Percentiles rank a stretch among this genome's conserved stretches.
These are phyloP conservation scores for Donacobius atricapilla DNA, from an alignment of 2,113 vertebrate genomes.

Conservation along the genomic window DNA sequence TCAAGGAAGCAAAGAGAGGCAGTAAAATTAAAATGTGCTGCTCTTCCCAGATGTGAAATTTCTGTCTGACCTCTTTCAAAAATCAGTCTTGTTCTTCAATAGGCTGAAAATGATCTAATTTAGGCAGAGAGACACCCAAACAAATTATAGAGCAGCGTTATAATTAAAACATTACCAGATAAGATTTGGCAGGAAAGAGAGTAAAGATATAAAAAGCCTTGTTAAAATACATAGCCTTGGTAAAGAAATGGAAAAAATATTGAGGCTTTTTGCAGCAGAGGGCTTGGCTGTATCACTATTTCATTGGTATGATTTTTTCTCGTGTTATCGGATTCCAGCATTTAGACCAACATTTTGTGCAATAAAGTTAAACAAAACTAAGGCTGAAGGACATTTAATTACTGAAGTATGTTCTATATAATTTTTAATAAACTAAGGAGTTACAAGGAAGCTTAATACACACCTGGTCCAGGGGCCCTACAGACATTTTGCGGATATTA, in stretches of 20 bases:
- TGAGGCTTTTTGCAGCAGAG: background rate
- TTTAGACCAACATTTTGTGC: background rate
- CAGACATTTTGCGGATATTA: conserved; percentile 90
- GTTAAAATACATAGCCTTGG: background rate
- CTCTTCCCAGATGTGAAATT: background rate
- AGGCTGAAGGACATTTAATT: background rate
- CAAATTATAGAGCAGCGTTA: background rate
- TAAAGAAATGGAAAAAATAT: background rate
- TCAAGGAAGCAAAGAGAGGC: conserved; percentile 21
- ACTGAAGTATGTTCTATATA: background rate
- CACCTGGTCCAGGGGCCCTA: conserved; percentile 96
- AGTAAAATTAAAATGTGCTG: background rate
- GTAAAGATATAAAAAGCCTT: background rate
- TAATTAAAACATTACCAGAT: background rate
- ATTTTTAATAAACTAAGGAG: background rate
- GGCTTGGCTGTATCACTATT: background rate
- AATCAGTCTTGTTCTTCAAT: background rate
- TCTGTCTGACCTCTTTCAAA: background rate
- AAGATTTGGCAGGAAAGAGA: background rate
- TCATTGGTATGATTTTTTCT: background rate
- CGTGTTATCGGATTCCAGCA: background rate
- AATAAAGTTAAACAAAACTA: background rate
- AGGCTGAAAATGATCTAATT: background rate
- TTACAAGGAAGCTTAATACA: background rate
- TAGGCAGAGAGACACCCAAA: background rate